Conservation (phyloP, 2,113 vertebrate species). For the Neolamprologus sp. region DNA sequence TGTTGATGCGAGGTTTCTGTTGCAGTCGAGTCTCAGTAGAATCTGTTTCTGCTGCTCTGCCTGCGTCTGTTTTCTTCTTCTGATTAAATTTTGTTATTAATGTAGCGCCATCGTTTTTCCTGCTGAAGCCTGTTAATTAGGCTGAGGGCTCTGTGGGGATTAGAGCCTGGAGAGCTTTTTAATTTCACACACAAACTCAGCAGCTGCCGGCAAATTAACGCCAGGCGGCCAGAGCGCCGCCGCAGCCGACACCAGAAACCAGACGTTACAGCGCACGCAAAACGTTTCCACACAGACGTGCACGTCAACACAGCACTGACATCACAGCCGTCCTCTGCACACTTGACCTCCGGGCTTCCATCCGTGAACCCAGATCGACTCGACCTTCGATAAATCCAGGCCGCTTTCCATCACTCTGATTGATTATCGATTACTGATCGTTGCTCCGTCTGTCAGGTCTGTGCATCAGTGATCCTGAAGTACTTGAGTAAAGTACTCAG, state of each 20-base stretch:
- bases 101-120: slow-evolving; percentile 21
- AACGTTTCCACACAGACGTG: neutral
- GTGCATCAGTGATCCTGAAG: neutral
- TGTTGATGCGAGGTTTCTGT: neutral
- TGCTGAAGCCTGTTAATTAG: slow-evolving; percentile 42
- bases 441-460: neutral
- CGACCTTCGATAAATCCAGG: neutral
- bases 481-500: neutral
- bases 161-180: slow-evolving; percentile 35
- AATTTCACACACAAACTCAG: slow-evolving; percentile 38
- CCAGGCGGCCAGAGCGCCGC: neutral
- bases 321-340: neutral
- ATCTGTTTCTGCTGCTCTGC: neutral
- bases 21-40: neutral
- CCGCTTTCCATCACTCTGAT: neutral
- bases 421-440: neutral
- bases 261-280: neutral
- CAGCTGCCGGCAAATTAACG: slow-evolving; percentile 31
- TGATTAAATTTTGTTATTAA: slow-evolving; percentile 42
- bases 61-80: neutral
- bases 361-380: neutral
- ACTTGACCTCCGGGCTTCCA: neutral
- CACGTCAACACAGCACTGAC: neutral
- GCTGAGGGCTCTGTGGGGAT: slow-evolving; percentile 19
- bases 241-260: neutral